Evolutionary conservation across 2,113 vertebrate species (phyloP).

Genomic region (Pangasianodon gigas): DNA sequence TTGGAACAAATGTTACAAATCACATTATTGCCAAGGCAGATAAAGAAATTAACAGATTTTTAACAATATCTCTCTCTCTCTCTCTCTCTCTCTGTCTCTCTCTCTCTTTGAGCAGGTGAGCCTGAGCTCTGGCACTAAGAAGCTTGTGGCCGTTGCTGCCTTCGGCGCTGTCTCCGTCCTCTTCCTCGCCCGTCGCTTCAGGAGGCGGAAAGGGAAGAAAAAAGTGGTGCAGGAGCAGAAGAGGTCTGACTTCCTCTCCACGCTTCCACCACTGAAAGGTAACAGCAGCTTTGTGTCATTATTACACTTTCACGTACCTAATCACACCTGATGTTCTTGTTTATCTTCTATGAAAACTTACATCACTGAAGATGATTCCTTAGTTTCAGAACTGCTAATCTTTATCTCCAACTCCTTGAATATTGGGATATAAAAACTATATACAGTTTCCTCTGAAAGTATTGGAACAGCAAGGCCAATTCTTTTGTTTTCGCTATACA

Average conservation of each 20-base stretch:
- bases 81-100: slow-evolving; percentile 6
- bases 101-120: slow-evolving; percentile 75
- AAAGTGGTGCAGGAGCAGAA: slow-evolving; percentile 79
- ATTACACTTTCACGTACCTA: background rate
- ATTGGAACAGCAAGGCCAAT: no score
- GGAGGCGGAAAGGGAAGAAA: slow-evolving; percentile 85
- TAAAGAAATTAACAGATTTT: no score
- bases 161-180: slow-evolving; percentile 85
- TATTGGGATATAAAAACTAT: no score
- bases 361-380: background rate
- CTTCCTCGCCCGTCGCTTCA: slow-evolving; percentile 88
- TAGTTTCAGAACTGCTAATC: background rate
- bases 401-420: background rate
- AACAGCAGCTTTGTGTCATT: background rate
- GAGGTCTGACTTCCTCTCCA: slow-evolving; percentile 73
- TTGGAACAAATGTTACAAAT: no score
- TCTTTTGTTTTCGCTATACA: no score
- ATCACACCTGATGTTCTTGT: background rate
- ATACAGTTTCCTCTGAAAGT: no score
- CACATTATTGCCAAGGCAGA: no score
- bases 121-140: slow-evolving; percentile 83
- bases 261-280: slow-evolving; percentile 80
- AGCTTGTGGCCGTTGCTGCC: slow-evolving; percentile 83
- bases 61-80: background rate
- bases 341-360: background rate